A percentile compares a stretch with the other conserved stretches of the same genome.
Conservation (phyloP, 2,113 vertebrate species). For the Sisor rabdophorus region DNA sequence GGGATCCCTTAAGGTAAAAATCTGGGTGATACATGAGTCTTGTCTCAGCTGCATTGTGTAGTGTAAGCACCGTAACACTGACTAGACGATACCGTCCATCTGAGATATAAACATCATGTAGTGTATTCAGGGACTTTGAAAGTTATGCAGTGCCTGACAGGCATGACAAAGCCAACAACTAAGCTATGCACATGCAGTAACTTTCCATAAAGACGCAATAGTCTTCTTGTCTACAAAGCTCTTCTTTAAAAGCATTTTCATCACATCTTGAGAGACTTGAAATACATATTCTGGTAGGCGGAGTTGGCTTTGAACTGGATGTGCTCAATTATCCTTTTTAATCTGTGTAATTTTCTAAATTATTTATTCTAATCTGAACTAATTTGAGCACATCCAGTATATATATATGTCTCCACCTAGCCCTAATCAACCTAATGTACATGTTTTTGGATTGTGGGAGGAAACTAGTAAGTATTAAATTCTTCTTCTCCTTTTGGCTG, state of each 20-base stretch:
- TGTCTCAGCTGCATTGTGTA: constrained; percentile 6
- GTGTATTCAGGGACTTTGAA: background rate
- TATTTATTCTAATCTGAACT: too few relatives aligned
- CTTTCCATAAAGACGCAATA: background rate
- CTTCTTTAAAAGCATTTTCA: constrained; percentile 40
- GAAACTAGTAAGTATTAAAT: too few relatives aligned
- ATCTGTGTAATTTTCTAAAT: too few relatives aligned
- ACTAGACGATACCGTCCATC: background rate
- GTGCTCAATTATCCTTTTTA: too few relatives aligned
- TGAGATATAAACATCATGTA: background rate
- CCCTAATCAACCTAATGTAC: too few relatives aligned
- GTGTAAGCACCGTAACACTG: background rate
- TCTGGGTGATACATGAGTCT: background rate
- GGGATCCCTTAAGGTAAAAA: background rate
- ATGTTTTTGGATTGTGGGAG: too few relatives aligned
- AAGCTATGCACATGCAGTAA: background rate
- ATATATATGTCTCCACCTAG: too few relatives aligned
- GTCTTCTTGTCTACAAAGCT: background rate
- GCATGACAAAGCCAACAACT: background rate
- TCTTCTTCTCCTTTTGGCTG: too few relatives aligned
- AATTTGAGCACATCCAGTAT: too few relatives aligned
- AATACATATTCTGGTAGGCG: constrained; percentile 46
- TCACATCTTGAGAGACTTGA: constrained; percentile 36
- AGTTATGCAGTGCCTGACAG: background rate
- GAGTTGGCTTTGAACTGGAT: constrained; percentile 32